Percentiles rank a stretch among this genome's conserved stretches.
These are phyloP conservation scores for Hyperoplus immaculatus DNA, from an alignment of 2,797 vertebrate species.

Conservation along the genomic window DNA sequence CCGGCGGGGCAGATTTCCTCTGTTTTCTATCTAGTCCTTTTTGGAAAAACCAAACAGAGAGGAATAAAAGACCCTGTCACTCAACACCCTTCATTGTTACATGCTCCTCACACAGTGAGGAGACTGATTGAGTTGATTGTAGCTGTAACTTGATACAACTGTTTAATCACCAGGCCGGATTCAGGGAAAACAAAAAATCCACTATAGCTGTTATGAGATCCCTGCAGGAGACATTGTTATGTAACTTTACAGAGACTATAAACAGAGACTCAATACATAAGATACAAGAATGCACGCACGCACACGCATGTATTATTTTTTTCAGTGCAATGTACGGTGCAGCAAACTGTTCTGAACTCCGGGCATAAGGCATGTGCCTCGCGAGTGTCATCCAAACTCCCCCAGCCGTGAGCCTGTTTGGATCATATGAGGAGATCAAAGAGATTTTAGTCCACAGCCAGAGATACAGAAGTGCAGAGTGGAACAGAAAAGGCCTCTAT, in stretches of 20 bases:
- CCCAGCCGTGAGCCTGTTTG: slow-evolving; percentile 76
- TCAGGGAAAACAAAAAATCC: slow-evolving; percentile 43
- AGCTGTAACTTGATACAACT: slow-evolving; percentile 42
- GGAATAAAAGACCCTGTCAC: slow-evolving; percentile 12
- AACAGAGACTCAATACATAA: slow-evolving; percentile 20
- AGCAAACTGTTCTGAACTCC: slow-evolving; percentile 65
- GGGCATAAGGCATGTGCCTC: slow-evolving; percentile 75
- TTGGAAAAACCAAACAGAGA: slow-evolving; percentile 44
- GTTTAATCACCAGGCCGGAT: slow-evolving; percentile 8
- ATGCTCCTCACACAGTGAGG: slow-evolving; percentile 4
- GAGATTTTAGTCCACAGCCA: slow-evolving; percentile 73
- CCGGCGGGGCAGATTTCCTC: slow-evolving; percentile 20
- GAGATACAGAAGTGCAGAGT: slow-evolving; percentile 48
- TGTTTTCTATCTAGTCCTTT: slow-evolving; percentile 35
- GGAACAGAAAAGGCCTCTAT: slow-evolving; percentile 64
- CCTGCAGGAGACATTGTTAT: slow-evolving; percentile 42
- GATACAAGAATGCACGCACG: background rate
- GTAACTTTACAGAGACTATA: slow-evolving; percentile 36
- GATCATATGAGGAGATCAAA: slow-evolving; percentile 85
- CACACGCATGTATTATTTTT: background rate
- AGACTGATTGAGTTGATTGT: slow-evolving; percentile 30
- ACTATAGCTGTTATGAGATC: slow-evolving; percentile 57
- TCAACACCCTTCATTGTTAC: background rate
- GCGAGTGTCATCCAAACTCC: slow-evolving; percentile 72
- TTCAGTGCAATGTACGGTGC: slow-evolving; percentile 3